Percentiles rank a stretch among this genome's conserved stretches.
These are phyloP conservation scores for Mionectes olivaceus DNA, from an alignment of 2,797 vertebrate species.

Conservation along the genomic window DNA sequence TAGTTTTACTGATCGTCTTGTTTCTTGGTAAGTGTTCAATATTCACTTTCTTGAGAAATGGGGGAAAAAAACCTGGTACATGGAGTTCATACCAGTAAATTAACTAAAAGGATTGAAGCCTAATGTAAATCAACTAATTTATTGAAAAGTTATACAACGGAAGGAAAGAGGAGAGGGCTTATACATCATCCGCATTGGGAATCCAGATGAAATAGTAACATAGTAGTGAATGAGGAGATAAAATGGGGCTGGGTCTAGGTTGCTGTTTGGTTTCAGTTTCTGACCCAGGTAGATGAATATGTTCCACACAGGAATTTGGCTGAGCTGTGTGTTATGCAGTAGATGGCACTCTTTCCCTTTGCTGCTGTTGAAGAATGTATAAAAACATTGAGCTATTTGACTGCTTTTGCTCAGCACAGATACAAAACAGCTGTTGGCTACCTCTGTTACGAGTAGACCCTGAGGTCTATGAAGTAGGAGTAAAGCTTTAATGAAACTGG, in stretches of 20 bases:
- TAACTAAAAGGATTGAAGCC: not conserved
- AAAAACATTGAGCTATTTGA: not conserved
- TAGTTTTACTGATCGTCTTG: conserved; percentile 90
- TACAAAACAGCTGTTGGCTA: not conserved
- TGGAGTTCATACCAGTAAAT: not conserved
- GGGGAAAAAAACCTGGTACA: not conserved
- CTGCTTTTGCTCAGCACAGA: not conserved
- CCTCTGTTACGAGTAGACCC: not conserved
- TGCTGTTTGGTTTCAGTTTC: not conserved
- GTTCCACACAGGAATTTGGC: not conserved
- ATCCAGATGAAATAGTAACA: not conserved
- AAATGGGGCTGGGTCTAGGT: not conserved
- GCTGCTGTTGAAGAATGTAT: not conserved
- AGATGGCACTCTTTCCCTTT: conserved; percentile 63
- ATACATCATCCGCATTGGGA: not conserved
- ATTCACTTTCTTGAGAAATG: not conserved
- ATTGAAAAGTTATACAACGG: not conserved
- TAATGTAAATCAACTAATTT: not conserved
- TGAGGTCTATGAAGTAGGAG: not conserved
- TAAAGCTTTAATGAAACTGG: not conserved
- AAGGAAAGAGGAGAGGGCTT: not conserved
- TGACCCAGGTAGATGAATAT: not conserved
- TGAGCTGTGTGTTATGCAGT: not conserved
- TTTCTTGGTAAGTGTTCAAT: conserved; percentile 88
- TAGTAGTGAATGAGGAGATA: not conserved